Conservation (phyloP, 1,140 invertebrate genomes). For the Scylla paramamosain region DNA sequence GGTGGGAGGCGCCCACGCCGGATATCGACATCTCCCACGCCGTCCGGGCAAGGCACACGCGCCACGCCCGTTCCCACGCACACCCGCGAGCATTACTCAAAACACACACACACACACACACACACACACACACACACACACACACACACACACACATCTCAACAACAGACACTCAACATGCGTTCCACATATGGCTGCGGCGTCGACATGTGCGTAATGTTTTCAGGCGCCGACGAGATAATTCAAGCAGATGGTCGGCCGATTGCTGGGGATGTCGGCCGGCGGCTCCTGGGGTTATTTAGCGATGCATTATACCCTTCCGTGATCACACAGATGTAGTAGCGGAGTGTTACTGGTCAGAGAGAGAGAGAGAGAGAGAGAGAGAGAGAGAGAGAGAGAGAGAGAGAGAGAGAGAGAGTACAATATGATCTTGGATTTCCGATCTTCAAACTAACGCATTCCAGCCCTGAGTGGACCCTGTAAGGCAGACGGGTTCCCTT, state of each 20-base stretch:
- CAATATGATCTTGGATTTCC: background rate
- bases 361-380: background rate
- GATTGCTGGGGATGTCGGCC: background rate
- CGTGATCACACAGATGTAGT: background rate
- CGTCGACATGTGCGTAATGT: background rate
- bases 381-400: constrained; percentile 3
- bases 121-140: constrained; percentile 2
- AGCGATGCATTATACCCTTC: background rate
- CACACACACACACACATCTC: background rate
- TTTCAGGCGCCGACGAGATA: constrained; percentile 11
- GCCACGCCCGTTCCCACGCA: constrained; percentile 16
- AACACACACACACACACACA: background rate
- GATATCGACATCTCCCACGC: constrained; percentile 18
- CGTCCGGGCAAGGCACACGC: constrained; percentile 16
- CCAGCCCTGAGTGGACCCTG: background rate
- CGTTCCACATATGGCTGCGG: background rate
- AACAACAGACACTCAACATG: background rate
- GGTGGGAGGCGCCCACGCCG: constrained; percentile 6
- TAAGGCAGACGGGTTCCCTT: background rate
- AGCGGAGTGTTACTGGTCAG: background rate
- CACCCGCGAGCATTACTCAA: background rate
- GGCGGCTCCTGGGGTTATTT: background rate
- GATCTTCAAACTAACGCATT: background rate
- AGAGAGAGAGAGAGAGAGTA: constrained; percentile 18
- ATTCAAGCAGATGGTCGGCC: constrained; percentile 18